These are phyloP conservation scores for Threskiornis aethiopicus DNA, from an alignment of 2,797 vertebrate species.

Conservation along the genomic window DNA sequence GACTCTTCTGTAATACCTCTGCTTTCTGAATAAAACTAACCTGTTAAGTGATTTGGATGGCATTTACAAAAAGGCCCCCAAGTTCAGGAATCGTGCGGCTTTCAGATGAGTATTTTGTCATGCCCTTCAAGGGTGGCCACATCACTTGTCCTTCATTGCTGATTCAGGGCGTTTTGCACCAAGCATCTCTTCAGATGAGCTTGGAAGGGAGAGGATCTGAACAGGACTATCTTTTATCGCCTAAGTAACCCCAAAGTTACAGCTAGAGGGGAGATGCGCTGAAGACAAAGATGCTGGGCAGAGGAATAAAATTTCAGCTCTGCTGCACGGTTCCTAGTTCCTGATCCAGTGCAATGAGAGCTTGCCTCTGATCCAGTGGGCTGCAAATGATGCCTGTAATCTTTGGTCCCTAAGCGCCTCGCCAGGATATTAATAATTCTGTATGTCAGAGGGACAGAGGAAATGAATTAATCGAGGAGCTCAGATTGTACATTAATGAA, in stretches of 20 bases:
- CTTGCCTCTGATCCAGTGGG: background rate
- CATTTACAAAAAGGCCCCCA: background rate
- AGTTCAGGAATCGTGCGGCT: background rate
- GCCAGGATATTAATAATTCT: background rate
- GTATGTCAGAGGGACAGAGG: background rate
- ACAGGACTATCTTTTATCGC: background rate
- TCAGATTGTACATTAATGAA: background rate
- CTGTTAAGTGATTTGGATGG: background rate
- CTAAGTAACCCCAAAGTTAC: background rate
- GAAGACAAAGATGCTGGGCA: background rate
- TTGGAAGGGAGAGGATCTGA: background rate
- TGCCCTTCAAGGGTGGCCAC: background rate
- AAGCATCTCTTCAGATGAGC: background rate
- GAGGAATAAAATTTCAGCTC: background rate
- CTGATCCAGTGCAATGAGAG: background rate
- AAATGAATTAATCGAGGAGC: background rate
- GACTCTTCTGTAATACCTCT: background rate
- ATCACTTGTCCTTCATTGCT: background rate
- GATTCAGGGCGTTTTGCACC: background rate
- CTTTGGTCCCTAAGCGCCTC: background rate
- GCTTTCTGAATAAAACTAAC: background rate
- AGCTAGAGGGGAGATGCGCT: background rate
- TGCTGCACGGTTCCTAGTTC: background rate
- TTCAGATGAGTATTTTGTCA: background rate
- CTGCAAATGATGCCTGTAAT: background rate